These are phyloP conservation scores for Hyles lineata DNA, from an alignment of 2,888 invertebrate genomes.

Conservation along the genomic window DNA sequence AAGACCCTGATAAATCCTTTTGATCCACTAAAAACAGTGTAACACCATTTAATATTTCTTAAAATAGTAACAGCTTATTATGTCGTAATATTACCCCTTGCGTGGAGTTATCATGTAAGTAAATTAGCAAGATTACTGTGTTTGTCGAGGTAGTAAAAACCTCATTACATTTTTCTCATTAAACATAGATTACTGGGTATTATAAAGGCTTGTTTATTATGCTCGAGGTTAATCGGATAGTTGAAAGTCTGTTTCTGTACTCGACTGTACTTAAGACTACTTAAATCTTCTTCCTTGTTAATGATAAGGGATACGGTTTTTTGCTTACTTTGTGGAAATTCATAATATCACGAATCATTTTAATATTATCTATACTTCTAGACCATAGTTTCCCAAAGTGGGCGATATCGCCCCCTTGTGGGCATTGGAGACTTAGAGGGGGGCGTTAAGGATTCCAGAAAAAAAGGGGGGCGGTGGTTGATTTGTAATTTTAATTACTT, in stretches of 20 bases:
- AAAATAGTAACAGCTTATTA: constrained; percentile 18
- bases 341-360: no score
- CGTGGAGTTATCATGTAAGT: constrained; percentile 1
- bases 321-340: no score
- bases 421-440: no score
- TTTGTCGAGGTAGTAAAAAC: constrained; percentile 27
- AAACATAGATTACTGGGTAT: constrained; percentile 16
- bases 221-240: neutral
- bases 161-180: constrained; percentile 15
- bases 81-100: constrained; percentile 12
- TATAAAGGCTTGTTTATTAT: neutral
- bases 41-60: constrained; percentile 4
- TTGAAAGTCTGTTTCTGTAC: neutral
- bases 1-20: neutral
- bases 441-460: no score
- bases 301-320: no score
- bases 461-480: no score
- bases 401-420: no score
- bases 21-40: neutral
- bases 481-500: no score
- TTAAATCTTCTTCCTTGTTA: no score
- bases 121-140: constrained; percentile 19
- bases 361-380: no score
- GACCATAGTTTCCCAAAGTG: no score
- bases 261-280: no score